Percentiles rank a stretch among this genome's conserved stretches.
phyloP scores from a whole-genome alignment of 2,113 vertebrate genomes.

The Noturus placidus region DNA sequence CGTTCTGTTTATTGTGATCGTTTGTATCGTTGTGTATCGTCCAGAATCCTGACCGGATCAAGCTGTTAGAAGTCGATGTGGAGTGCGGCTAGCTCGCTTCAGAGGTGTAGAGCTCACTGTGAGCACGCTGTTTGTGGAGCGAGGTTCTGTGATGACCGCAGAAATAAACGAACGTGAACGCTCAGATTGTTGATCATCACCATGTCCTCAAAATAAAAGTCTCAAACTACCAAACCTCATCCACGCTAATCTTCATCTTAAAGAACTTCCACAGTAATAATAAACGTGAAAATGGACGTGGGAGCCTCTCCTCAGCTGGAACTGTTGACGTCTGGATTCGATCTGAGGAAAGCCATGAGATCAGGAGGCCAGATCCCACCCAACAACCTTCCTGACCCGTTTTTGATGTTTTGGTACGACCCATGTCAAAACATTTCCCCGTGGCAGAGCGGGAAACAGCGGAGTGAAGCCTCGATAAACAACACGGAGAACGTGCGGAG shows the following conservation, averaged over 20 bases:
- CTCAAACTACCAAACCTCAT: not conserved
- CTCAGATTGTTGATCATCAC: not conserved
- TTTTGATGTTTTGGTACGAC: constrained; percentile 7
- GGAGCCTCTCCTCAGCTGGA: not conserved
- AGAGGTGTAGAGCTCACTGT: no score
- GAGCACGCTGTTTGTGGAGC: not conserved
- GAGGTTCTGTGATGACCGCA: not conserved
- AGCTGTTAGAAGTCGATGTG: not conserved
- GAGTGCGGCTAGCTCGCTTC: not conserved
- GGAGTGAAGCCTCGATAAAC: constrained; percentile 57
- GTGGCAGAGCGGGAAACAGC: constrained; percentile 6
- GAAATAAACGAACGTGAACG: not conserved
- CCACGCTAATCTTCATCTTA: not conserved
- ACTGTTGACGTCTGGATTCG: not conserved
- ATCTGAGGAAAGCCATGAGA: constrained; percentile 20
- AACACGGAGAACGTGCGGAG: constrained; percentile 42
- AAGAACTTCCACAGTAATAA: no score
- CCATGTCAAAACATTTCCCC: constrained; percentile 13
- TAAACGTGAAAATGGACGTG: not conserved
- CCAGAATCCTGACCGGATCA: not conserved
- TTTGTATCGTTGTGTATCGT: not conserved
- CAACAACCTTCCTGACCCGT: not conserved
- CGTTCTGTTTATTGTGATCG: not conserved
- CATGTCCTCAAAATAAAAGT: not conserved
- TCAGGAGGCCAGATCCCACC: constrained; percentile 1